Evolutionary conservation across 2,113 vertebrate genomes (phyloP).

Genomic region (Hyaena hyaena): DNA sequence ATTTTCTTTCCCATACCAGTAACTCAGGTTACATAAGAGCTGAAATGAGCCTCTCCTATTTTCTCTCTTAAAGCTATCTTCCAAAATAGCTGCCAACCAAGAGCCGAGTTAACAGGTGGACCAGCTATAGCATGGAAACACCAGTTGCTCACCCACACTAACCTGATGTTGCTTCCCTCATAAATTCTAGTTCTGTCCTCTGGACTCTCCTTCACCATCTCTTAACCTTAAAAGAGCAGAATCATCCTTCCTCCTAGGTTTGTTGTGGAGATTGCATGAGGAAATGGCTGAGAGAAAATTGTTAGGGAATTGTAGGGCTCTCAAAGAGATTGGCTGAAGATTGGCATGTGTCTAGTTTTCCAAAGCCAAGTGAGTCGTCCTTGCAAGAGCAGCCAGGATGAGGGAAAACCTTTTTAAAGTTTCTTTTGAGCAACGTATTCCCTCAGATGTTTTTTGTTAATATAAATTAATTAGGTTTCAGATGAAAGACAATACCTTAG

Average conservation of each 20-base stretch:
- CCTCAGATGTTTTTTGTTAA: not conserved
- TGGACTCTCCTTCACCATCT: not conserved
- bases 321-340: not conserved
- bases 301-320: not conserved
- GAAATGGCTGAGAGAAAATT: not conserved
- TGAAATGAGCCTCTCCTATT: not conserved
- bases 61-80: not conserved
- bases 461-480: conserved; percentile 42
- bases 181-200: not conserved
- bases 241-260: not conserved
- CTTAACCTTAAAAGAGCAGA: not conserved
- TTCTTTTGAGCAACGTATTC: not conserved
- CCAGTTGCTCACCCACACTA: not conserved
- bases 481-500: not conserved
- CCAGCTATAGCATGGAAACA: not conserved
- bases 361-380: not conserved
- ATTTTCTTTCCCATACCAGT: not conserved
- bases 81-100: not conserved
- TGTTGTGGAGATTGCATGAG: not conserved
- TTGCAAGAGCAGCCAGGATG: not conserved
- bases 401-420: not conserved
- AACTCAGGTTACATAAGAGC: not conserved
- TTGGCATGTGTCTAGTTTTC: not conserved
- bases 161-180: not conserved
- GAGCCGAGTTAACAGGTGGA: not conserved